phyloP scores from a whole-genome alignment of 2,797 vertebrate genomes.

The Todus mexicanus region DNA sequence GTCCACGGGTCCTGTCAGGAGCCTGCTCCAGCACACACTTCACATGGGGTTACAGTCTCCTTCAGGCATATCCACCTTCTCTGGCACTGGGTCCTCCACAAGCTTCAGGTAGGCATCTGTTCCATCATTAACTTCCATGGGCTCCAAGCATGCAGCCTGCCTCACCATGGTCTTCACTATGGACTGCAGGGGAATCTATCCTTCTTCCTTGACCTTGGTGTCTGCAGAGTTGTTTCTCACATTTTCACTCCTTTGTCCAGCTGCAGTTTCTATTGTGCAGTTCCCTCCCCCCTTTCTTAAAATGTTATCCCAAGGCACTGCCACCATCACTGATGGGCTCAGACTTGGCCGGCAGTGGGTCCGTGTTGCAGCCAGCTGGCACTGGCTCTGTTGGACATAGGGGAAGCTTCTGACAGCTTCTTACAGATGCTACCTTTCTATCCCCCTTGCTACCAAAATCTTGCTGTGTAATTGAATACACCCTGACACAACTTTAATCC shows the following conservation, averaged over 20 bases:
- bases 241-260: neutral
- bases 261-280: neutral
- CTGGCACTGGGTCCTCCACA: neutral
- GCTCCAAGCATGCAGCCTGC: neutral
- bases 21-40: neutral
- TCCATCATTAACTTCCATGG: neutral
- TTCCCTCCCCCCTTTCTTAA: neutral
- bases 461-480: no score
- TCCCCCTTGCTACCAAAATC: no score
- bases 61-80: neutral
- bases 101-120: neutral
- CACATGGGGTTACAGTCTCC: neutral
- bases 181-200: neutral
- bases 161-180: neutral
- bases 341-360: no score
- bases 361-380: neutral
- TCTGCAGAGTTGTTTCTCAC: neutral
- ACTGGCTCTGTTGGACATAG: neutral
- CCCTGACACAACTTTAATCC: neutral
- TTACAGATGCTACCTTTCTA: neutral
- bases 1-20: neutral
- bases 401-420: neutral
- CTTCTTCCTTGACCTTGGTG: neutral
- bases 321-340: neutral
- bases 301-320: neutral